Percentiles rank a stretch among this genome's conserved stretches.
Conservation (phyloP, 1,140 invertebrate genomes). For the Physella acuta region DNA sequence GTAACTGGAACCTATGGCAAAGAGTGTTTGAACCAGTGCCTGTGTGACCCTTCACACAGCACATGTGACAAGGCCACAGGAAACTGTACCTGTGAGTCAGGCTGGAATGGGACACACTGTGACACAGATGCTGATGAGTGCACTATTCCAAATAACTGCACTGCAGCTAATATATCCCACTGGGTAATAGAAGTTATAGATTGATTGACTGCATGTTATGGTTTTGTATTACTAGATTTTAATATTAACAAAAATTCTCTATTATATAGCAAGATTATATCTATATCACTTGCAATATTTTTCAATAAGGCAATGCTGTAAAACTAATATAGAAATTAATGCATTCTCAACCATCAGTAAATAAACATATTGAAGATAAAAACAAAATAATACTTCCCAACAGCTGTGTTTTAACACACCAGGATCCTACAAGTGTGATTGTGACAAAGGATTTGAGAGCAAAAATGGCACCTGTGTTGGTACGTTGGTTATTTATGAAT, state of each 20-base stretch:
- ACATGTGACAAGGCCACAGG: conserved; percentile 1
- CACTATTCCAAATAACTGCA: not conserved
- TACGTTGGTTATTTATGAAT: too few relatives aligned
- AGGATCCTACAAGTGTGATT: not conserved
- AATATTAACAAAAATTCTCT: too few relatives aligned
- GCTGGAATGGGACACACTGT: conserved; percentile 6
- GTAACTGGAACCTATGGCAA: not conserved
- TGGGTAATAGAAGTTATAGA: too few relatives aligned
- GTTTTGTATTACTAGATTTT: too few relatives aligned
- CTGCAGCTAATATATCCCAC: not conserved
- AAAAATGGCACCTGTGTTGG: not conserved
- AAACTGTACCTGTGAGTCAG: conserved; percentile 8
- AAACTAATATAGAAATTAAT: too few relatives aligned
- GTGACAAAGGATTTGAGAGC: not conserved
- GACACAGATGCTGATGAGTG: conserved; percentile 3
- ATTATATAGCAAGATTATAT: too few relatives aligned
- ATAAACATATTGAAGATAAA: too few relatives aligned
- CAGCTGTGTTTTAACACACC: not conserved
- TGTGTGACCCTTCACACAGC: not conserved
- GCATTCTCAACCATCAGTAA: too few relatives aligned
- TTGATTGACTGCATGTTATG: too few relatives aligned
- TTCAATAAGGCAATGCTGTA: too few relatives aligned
- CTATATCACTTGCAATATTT: too few relatives aligned
- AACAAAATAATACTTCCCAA: too few relatives aligned
- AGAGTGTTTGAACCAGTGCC: not conserved